Percentiles rank a stretch among this genome's conserved stretches.
Evolutionary conservation across 2,797 vertebrate genomes (phyloP).

Genomic region (Leptatherina wallacei): DNA sequence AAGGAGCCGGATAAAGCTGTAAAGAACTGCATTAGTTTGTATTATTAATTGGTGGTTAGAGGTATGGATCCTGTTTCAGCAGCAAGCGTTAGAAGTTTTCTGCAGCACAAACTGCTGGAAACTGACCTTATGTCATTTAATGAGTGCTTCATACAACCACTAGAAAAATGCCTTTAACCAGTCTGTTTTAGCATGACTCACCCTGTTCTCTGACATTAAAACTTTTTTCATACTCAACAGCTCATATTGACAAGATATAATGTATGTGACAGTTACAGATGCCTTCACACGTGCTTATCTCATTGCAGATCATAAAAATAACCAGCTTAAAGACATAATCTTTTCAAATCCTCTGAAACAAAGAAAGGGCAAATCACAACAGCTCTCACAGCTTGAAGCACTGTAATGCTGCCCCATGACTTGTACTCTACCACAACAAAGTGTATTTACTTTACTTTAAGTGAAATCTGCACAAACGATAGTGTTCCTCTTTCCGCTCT

Average conservation of each 20-base stretch:
- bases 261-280: conserved; percentile 5
- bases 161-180: conserved; percentile 4
- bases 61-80: conserved; percentile 39
- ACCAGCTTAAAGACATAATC: conserved; percentile 39
- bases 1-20: conserved; percentile 29
- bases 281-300: conserved; percentile 34
- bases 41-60: conserved; percentile 60
- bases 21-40: conserved; percentile 36
- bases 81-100: conserved; percentile 24
- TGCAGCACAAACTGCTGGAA: conserved; percentile 5
- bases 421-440: conserved; percentile 1
- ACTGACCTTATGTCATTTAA: background rate
- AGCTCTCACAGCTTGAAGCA: conserved; percentile 10
- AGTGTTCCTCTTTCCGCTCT: conserved; percentile 63
- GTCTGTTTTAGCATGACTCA: background rate
- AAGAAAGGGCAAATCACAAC: conserved; percentile 20
- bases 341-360: conserved; percentile 22
- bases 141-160: background rate
- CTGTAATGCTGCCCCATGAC: background rate
- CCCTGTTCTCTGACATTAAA: conserved; percentile 1
- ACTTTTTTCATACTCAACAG: conserved; percentile 8
- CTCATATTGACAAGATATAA: background rate
- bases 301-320: conserved; percentile 30
- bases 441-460: conserved; percentile 31
- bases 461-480: conserved; percentile 36